A percentile compares a stretch with the other conserved stretches of the same genome.
phyloP scores from a whole-genome alignment of 2,888 invertebrate genomes.

The Papilio gigon region DNA sequence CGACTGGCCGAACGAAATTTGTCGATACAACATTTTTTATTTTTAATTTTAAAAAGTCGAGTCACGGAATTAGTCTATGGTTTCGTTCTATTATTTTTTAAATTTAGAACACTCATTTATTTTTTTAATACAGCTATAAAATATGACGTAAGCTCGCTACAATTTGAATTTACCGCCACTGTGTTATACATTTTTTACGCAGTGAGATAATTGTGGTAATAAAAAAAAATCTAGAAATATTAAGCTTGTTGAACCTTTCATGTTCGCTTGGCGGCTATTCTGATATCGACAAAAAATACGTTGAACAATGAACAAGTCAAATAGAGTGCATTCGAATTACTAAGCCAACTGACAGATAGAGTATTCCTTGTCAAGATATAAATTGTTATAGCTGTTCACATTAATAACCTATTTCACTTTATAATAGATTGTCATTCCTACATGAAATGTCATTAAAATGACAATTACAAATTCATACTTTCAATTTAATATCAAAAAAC shows the following conservation, averaged over 20 bases:
- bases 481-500: not conserved
- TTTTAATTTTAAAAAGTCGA: conserved; percentile 17
- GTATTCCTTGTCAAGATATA: conserved; percentile 10
- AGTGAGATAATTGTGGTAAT: not conserved
- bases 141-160: no score
- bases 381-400: not conserved
- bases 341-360: not conserved
- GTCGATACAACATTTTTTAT: conserved; percentile 36
- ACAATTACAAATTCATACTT: not conserved
- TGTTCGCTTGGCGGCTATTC: not conserved
- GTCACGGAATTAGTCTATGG: not conserved
- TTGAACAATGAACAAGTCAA: not conserved
- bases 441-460: conserved; percentile 8
- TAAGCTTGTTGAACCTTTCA: not conserved
- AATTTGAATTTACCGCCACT: no score
- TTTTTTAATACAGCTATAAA: not conserved
- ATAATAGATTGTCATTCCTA: not conserved
- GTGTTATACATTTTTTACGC: not conserved
- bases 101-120: not conserved
- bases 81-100: not conserved
- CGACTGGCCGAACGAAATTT: conserved; percentile 42
- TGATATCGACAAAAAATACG: not conserved
- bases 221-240: not conserved
- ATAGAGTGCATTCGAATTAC: conserved; percentile 10
- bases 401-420: conserved; percentile 2